A percentile compares a stretch with the other conserved stretches of the same genome.
Evolutionary conservation across 2,888 invertebrate species (phyloP).

Genomic region (Macrophya alboannulata): DNA sequence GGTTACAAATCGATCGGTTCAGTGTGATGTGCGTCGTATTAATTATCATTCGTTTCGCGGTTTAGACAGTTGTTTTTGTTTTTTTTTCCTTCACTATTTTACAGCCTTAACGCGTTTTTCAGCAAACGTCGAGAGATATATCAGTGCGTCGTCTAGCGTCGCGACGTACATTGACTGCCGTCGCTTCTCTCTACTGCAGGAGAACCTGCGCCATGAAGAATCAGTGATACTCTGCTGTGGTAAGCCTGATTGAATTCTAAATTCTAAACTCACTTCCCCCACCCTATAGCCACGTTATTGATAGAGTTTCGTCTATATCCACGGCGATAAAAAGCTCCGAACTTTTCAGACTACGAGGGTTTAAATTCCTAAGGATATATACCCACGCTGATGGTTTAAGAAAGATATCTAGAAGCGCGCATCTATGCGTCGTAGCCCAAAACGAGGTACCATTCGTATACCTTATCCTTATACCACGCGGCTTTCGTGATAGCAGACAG

Average conservation of each 20-base stretch:
- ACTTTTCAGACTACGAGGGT: neutral
- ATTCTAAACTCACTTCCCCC: neutral
- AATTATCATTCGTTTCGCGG: neutral
- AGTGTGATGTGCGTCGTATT: neutral
- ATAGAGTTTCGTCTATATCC: neutral
- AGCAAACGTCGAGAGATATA: neutral
- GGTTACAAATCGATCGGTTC: neutral
- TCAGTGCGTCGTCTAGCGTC: neutral
- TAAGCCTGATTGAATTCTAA: constrained; percentile 28
- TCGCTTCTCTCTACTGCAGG: neutral
- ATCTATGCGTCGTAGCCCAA: constrained; percentile 44
- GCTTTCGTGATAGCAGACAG: constrained; percentile 26
- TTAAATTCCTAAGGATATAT: neutral
- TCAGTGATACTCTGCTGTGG: constrained; percentile 21
- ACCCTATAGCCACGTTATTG: neutral
- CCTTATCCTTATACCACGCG: neutral
- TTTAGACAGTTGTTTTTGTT: neutral
- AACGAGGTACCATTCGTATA: neutral
- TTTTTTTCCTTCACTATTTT: neutral
- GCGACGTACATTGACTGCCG: neutral
- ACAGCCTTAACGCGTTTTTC: constrained; percentile 2
- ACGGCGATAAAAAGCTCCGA: neutral
- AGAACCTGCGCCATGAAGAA: neutral
- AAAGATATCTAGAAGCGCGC: constrained; percentile 36
- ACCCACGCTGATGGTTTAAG: neutral